Conservation (phyloP, 2,888 invertebrate genomes). For the Choreutis nemorana region DNA sequence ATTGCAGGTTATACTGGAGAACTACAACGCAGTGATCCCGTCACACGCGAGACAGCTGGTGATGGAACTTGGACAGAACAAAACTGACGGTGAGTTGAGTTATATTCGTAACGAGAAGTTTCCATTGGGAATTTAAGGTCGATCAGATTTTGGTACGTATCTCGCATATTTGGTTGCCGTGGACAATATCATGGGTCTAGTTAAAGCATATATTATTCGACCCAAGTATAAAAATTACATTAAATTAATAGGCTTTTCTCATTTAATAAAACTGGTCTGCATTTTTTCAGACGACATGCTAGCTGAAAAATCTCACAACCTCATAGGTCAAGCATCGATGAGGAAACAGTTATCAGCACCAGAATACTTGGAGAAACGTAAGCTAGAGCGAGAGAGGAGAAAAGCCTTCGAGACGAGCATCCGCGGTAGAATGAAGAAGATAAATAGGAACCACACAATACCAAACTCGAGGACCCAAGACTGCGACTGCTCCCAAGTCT, state of each 20-base stretch:
- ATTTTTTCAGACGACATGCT: conserved; percentile 66
- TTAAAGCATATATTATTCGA: no score
- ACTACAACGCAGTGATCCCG: conserved; percentile 93
- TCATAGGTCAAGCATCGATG: conserved; percentile 66
- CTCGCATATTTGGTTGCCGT: no score
- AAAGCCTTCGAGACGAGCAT: conserved; percentile 70
- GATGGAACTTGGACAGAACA: conserved; percentile 85
- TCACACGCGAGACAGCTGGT: conserved; percentile 92
- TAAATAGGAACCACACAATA: conserved; percentile 49
- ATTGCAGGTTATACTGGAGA: conserved; percentile 87
- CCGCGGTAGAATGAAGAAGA: conserved; percentile 67
- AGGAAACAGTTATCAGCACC: conserved; percentile 85
- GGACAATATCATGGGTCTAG: no score
- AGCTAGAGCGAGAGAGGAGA: conserved; percentile 74
- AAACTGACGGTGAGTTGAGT: conserved; percentile 70
- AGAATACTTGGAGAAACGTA: conserved; percentile 88
- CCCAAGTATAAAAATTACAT: no score
- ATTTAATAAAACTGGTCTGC: no score
- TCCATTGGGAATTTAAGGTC: no score
- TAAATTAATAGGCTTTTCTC: no score
- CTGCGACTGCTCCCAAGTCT: conserved; percentile 45
- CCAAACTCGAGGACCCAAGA: conserved; percentile 33
- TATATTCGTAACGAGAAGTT: no score
- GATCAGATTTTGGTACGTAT: no score
- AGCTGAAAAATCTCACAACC: conserved; percentile 66